A percentile compares a stretch with the other conserved stretches of the same genome.
Conservation (phyloP, 1,140 invertebrate species). For the Drosophila nigrodunni region DNA sequence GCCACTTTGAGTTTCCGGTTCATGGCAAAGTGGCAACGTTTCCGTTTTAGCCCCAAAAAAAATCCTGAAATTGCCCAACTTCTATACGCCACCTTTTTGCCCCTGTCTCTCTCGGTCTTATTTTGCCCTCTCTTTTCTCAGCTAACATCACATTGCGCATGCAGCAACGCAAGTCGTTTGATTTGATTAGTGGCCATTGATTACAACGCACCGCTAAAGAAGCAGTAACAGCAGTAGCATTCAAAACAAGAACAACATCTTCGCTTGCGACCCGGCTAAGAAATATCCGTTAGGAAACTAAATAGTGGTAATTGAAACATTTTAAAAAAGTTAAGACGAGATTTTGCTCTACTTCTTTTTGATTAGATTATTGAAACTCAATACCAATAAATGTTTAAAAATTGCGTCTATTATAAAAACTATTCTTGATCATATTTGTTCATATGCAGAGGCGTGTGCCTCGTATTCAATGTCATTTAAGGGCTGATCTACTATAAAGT, state of each 20-base stretch:
- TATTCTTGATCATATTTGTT: no score
- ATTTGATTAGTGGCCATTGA: slow-evolving; percentile 69
- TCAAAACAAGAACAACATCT: slow-evolving; percentile 8
- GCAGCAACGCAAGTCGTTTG: slow-evolving; percentile 58
- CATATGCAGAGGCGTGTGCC: no score
- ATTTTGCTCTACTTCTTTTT: no score
- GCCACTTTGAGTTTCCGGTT: slow-evolving; percentile 48
- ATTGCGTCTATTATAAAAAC: no score
- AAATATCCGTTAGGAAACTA: no score
- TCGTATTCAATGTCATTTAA: no score
- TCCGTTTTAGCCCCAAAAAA: slow-evolving; percentile 16
- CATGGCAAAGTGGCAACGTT: slow-evolving; percentile 34
- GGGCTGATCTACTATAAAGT: no score
- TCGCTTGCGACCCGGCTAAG: no score
- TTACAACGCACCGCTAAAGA: slow-evolving; percentile 34
- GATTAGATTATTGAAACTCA: no score
- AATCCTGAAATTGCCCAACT: slow-evolving; percentile 4
- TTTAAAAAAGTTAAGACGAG: no score
- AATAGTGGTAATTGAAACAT: no score
- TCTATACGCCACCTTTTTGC: neutral
- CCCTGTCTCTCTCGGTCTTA: neutral
- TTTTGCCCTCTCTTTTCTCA: neutral
- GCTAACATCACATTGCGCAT: slow-evolving; percentile 27
- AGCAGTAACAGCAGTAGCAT: slow-evolving; percentile 6
- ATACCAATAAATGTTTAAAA: no score